Evolutionary conservation across 2,113 vertebrate species (phyloP).

Genomic region (Anarhynchus alexandrinus): DNA sequence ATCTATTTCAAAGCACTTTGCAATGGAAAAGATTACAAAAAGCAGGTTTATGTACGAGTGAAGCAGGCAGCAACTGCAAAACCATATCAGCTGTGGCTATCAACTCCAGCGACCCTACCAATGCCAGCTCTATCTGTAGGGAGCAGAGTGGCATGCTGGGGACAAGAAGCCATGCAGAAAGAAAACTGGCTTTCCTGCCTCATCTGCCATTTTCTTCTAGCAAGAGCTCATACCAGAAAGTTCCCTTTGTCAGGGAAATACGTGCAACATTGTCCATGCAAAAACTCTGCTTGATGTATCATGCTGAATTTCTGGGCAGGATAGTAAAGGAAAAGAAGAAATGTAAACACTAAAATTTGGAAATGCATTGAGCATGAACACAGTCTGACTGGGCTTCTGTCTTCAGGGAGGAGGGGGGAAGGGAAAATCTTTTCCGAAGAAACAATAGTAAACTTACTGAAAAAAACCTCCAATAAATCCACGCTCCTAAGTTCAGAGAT

Average conservation of each 20-base stretch:
- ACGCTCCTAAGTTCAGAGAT: neutral
- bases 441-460: neutral
- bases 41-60: neutral
- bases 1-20: neutral
- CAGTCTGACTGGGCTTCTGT: neutral
- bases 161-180: neutral
- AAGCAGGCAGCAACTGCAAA: neutral
- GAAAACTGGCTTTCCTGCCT: neutral
- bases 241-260: neutral
- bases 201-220: neutral
- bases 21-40: neutral
- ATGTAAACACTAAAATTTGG: neutral
- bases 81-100: neutral
- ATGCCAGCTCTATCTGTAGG: neutral
- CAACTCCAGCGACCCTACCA: neutral
- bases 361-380: neutral
- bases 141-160: fast-evolving
- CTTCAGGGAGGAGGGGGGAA: fast-evolving
- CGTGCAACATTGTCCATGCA: fast-evolving
- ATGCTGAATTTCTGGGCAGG: neutral
- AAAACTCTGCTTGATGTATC: neutral
- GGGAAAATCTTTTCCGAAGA: neutral
- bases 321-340: neutral
- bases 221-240: neutral
- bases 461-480: neutral